Conservation (phyloP, 1,140 invertebrate species). For the Drosophila subpulchrella region DNA sequence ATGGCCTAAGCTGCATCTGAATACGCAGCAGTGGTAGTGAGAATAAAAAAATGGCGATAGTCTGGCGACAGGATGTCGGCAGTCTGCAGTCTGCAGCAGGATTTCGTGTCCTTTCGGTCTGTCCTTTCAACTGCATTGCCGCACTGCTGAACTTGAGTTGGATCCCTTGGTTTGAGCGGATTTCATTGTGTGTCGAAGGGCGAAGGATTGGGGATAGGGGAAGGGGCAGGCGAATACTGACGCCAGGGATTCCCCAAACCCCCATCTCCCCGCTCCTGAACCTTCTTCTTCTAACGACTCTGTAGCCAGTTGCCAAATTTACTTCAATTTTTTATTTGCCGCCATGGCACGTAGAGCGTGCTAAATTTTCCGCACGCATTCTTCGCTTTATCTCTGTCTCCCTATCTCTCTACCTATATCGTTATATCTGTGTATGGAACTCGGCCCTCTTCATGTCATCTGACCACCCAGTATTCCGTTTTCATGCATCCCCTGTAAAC, state of each 20-base stretch:
- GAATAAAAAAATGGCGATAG: conserved; percentile 7
- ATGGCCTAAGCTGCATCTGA: conserved; percentile 47
- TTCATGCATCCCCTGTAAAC: conserved; percentile 19
- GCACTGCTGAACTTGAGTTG: conserved; percentile 67
- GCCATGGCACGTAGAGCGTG: conserved; percentile 70
- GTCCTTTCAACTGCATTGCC: conserved; percentile 68
- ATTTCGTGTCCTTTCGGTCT: conserved; percentile 20
- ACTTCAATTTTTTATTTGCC: conserved; percentile 79
- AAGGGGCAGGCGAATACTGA: conserved; percentile 35
- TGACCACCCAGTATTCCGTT: neutral
- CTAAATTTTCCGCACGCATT: conserved; percentile 79
- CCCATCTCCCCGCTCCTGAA: conserved; percentile 1
- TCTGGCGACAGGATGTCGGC: conserved; percentile 47
- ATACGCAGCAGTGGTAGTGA: conserved; percentile 1
- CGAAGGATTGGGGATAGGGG: neutral
- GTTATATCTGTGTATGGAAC: neutral
- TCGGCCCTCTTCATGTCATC: neutral
- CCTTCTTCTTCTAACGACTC: conserved; percentile 21
- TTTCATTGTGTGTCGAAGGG: conserved; percentile 17
- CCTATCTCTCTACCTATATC: neutral
- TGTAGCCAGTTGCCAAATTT: conserved; percentile 79
- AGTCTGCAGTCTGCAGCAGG: conserved; percentile 36
- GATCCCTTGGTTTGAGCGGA: conserved; percentile 15
- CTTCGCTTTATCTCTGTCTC: conserved; percentile 30
- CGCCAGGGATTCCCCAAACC: conserved; percentile 42